Evolutionary conservation across 2,888 invertebrate genomes (phyloP).

Genomic region (Plusia festucae): DNA sequence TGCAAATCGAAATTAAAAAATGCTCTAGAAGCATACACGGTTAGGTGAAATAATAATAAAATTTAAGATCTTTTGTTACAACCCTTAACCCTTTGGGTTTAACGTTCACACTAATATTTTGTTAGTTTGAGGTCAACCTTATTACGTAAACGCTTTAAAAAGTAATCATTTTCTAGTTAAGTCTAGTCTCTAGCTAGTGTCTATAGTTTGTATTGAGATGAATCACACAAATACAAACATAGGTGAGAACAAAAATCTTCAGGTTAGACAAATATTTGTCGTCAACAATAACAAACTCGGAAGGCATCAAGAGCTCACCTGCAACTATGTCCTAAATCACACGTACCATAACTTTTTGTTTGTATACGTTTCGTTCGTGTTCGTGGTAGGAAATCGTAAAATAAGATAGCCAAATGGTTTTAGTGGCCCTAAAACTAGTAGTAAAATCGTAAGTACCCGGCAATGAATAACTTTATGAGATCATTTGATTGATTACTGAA

Average conservation of each 20-base stretch:
- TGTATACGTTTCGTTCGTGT: conserved; percentile 64
- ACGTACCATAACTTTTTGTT: conserved; percentile 77
- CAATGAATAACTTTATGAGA: conserved; percentile 84
- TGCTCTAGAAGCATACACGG: background rate
- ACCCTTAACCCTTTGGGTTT: too few species aligned
- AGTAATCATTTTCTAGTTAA: background rate
- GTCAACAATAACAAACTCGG: conserved; percentile 38
- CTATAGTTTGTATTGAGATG: background rate
- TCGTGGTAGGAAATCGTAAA: conserved; percentile 79
- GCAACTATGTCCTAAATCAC: conserved; percentile 65
- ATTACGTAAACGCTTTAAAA: too few species aligned
- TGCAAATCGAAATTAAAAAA: conserved; percentile 5
- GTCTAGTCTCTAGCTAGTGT: background rate
- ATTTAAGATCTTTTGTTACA: background rate
- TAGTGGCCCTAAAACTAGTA: conserved; percentile 83
- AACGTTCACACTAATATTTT: too few species aligned
- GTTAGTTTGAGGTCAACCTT: too few species aligned
- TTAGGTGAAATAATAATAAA: background rate
- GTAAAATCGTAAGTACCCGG: conserved; percentile 79
- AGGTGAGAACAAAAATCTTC: background rate
- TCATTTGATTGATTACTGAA: conserved; percentile 83
- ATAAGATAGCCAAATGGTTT: conserved; percentile 84
- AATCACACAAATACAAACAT: background rate
- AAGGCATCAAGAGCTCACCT: conserved; percentile 28
- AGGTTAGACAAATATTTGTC: conserved; percentile 6